These are phyloP conservation scores for Drosophila orena DNA, from an alignment of 1,140 invertebrate species.

Conservation along the genomic window DNA sequence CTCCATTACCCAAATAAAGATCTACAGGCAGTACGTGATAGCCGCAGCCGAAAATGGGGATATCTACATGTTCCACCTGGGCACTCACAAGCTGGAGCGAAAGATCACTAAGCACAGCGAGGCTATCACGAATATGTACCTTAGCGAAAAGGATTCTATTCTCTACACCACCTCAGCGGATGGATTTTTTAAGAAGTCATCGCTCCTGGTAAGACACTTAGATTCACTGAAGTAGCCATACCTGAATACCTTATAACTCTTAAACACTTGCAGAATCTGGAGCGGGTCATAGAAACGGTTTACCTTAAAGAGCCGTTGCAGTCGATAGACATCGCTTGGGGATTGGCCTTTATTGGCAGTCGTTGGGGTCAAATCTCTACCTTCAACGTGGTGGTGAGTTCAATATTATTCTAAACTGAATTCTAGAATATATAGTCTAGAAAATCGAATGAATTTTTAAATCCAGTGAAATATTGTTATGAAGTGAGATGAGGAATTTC, in stretches of 20 bases:
- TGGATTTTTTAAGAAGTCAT: conserved; percentile 76
- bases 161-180: conserved; percentile 79
- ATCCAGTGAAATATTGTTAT: no score
- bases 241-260: background rate
- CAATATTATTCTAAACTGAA: background rate
- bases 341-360: conserved; percentile 71
- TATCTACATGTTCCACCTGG: conserved; percentile 86
- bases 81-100: conserved; percentile 85
- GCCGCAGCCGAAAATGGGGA: conserved; percentile 86
- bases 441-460: background rate
- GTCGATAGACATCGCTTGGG: conserved; percentile 76
- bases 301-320: conserved; percentile 79
- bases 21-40: conserved; percentile 69
- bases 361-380: conserved; percentile 78
- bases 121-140: conserved; percentile 75
- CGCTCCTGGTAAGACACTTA: conserved; percentile 56
- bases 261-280: conserved; percentile 60
- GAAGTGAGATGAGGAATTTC: no score
- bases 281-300: conserved; percentile 63
- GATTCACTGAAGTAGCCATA: background rate
- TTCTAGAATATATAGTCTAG: no score
- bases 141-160: conserved; percentile 49
- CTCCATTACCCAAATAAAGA: conserved; percentile 71
- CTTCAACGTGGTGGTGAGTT: conserved; percentile 71
- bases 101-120: conserved; percentile 84